phyloP scores from a whole-genome alignment of 2,113 vertebrate genomes.

The Misgurnus anguillicaudatus region DNA sequence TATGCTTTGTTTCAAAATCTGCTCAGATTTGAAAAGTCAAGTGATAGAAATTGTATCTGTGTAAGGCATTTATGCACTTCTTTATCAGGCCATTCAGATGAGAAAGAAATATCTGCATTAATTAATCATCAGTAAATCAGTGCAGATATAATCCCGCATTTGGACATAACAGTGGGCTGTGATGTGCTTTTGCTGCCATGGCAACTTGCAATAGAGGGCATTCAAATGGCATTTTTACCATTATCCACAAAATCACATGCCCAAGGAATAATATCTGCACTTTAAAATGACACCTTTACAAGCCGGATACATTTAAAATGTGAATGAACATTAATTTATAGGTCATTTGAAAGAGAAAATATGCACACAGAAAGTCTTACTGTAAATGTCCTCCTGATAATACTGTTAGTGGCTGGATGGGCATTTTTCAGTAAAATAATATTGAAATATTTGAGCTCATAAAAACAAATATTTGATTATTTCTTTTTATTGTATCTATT shows the following conservation, averaged over 20 bases:
- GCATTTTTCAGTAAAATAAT: too few relatives aligned
- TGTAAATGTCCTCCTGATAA: neutral
- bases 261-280: neutral
- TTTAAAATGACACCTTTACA: neutral
- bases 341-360: too few relatives aligned
- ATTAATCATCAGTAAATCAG: slow-evolving; percentile 16
- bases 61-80: neutral
- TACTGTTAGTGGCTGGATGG: too few relatives aligned
- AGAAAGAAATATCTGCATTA: slow-evolving; percentile 9
- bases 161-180: neutral
- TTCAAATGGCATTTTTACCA: slow-evolving; percentile 16
- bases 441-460: too few relatives aligned
- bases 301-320: neutral
- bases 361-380: too few relatives aligned
- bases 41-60: too few relatives aligned
- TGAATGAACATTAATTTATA: too few relatives aligned
- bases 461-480: too few relatives aligned
- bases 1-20: too few relatives aligned
- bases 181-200: slow-evolving; percentile 13
- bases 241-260: neutral
- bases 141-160: slow-evolving; percentile 9
- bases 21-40: too few relatives aligned
- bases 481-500: too few relatives aligned
- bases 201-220: neutral
- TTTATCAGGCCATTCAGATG: neutral